A percentile compares a stretch with the other conserved stretches of the same genome.
Evolutionary conservation across 2,888 invertebrate genomes (phyloP).

Genomic region (Caenorhabditis wallacei): DNA sequence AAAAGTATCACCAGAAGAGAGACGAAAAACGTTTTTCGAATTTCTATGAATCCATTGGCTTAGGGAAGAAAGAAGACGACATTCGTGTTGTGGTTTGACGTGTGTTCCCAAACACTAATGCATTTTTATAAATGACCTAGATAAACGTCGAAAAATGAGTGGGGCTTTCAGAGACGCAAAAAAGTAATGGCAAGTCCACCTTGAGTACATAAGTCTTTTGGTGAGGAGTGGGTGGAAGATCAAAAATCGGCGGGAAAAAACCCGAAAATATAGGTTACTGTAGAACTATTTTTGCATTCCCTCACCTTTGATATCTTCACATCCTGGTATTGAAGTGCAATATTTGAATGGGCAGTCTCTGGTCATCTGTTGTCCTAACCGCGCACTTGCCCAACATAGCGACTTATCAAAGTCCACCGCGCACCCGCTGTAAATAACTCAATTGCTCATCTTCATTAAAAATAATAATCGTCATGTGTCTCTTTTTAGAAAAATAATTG

Average conservation of each 20-base stretch:
- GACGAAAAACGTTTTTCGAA: slow-evolving; percentile 9
- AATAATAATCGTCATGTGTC: not conserved
- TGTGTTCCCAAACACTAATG: slow-evolving; percentile 26
- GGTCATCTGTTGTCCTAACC: slow-evolving; percentile 74
- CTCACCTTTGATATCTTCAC: slow-evolving; percentile 76
- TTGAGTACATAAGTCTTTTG: slow-evolving; percentile 2
- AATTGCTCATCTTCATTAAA: not conserved
- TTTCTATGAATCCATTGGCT: slow-evolving; percentile 37
- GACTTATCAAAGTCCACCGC: slow-evolving; percentile 79
- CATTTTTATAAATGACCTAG: slow-evolving; percentile 27
- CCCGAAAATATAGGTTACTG: not conserved
- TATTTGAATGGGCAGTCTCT: slow-evolving; percentile 81
- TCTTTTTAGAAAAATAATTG: not conserved
- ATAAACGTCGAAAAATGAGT: slow-evolving; percentile 12
- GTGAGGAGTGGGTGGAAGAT: not conserved
- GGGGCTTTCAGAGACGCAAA: slow-evolving; percentile 13
- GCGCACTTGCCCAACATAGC: slow-evolving; percentile 79
- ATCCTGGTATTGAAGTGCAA: slow-evolving; percentile 80
- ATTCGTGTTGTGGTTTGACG: slow-evolving; percentile 26
- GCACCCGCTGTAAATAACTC: slow-evolving; percentile 66
- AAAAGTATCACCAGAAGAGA: slow-evolving; percentile 27
- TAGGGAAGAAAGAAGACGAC: slow-evolving; percentile 7
- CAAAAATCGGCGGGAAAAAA: not conserved
- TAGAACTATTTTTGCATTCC: not conserved
- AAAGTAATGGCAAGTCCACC: not conserved